Evolutionary conservation across 1,140 invertebrate species (phyloP), one percentile per base, ranked within the genome.

Genomic region (Penaeus japonicus): DNA sequence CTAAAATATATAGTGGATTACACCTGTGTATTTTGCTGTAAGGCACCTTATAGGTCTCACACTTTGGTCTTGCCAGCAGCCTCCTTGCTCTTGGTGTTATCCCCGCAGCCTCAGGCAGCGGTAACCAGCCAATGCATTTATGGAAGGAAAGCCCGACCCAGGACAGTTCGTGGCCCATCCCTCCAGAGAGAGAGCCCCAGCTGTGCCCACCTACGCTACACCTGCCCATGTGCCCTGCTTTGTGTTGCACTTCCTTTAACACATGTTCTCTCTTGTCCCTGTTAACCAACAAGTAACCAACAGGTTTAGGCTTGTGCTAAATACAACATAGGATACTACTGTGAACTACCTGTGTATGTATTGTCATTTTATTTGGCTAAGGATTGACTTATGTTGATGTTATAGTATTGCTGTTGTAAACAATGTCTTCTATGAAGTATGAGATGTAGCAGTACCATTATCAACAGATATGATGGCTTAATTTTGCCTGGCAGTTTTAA

Each of bases 101-200:
- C 54, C 75, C 85, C 85, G 59, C 85, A 27, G 85, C 55, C 57
- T 79, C 77, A 80, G 75, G 78, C 85, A 53, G 85, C 59, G 85
- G 85, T 79, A 59, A 86, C 85, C 85, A 86, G 85, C 85, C 85
- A 86, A 79, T 86, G 85, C 85, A 86, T 86, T 86, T 86, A 86
- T 86, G 85, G 85, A 86, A 86, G 85, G 75, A 30, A 32, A 85
- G 35, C 73, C 84, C 53, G 84, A 39, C 84, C 84, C 73, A 85
- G 84, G 84, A 86, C 85, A 62, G 85, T 55, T 55, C 57, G 55
- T 59, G 53, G 75, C 53, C 22, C 55, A 35, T 54, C 77, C 85
- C 53, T 62, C 55, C 57, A 78, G 57, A 78, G 85, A 35, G 70
- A 47, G 62, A 79, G 57, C 77, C 75, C 78, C 85, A 86, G 85